These are phyloP conservation scores for Ophion ventricosus DNA, from an alignment of 2,888 invertebrate genomes.

Conservation along the genomic window DNA sequence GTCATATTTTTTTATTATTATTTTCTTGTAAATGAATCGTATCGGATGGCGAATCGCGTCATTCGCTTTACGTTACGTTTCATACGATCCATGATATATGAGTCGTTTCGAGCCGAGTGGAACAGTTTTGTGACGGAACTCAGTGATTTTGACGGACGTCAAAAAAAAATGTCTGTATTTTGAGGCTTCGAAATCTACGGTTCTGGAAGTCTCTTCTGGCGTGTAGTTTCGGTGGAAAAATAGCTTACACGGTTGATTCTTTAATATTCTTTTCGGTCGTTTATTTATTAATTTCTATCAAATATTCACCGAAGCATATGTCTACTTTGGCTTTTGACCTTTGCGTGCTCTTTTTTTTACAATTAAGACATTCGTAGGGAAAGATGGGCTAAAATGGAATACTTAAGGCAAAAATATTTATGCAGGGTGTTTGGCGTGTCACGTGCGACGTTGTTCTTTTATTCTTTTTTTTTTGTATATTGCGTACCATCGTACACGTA, in stretches of 20 bases:
- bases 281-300: neutral
- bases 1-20: slow-evolving; percentile 19
- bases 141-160: neutral
- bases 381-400: too few relatives aligned
- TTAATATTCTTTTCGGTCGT: neutral
- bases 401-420: too few relatives aligned
- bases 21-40: slow-evolving; percentile 27
- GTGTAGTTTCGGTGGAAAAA: too few relatives aligned
- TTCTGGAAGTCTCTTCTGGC: too few relatives aligned
- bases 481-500: too few relatives aligned
- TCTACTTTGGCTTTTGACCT: too few relatives aligned
- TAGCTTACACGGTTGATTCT: neutral
- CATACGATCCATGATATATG: neutral
- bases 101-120: neutral
- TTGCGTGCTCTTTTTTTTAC: too few relatives aligned
- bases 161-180: neutral
- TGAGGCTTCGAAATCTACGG: neutral
- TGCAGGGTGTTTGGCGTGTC: too few relatives aligned
- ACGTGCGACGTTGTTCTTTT: too few relatives aligned
- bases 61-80: slow-evolving; percentile 13
- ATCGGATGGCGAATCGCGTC: slow-evolving; percentile 17
- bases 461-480: too few relatives aligned
- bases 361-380: too few relatives aligned
- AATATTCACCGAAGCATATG: too few relatives aligned
- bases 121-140: neutral